Evolutionary conservation across 2,113 vertebrate species (phyloP).

Genomic region (Brienomyrus longianalis): DNA sequence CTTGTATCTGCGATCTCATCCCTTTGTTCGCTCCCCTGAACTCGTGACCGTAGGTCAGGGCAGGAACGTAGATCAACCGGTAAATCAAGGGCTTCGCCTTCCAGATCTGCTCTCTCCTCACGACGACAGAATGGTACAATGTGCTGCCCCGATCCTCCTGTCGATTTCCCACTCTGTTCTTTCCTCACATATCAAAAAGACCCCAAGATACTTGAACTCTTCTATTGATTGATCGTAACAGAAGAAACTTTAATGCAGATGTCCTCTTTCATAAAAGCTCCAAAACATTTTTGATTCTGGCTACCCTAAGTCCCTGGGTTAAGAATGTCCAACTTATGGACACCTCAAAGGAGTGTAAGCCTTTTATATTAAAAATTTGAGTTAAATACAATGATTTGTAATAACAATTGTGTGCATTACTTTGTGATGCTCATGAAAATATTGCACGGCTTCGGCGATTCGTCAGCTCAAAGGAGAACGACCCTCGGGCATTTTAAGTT

Average conservation of each 20-base stretch:
- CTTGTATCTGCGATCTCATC: background rate
- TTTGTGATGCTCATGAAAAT: background rate
- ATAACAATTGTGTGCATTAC: background rate
- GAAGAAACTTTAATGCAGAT: background rate
- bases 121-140: background rate
- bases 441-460: background rate
- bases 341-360: background rate
- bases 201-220: background rate
- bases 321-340: background rate
- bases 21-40: background rate
- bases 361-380: background rate
- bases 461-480: background rate
- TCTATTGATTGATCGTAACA: background rate
- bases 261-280: background rate
- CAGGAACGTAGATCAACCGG: background rate
- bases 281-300: background rate
- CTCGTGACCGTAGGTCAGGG: background rate
- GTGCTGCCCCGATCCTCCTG: background rate
- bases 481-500: background rate
- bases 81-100: background rate
- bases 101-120: background rate
- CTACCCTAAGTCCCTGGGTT: background rate
- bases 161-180: background rate
- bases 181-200: background rate
- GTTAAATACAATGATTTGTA: background rate